These are phyloP conservation scores for Pedionomus torquatus DNA, from an alignment of 2,113 vertebrate species.

Conservation along the genomic window DNA sequence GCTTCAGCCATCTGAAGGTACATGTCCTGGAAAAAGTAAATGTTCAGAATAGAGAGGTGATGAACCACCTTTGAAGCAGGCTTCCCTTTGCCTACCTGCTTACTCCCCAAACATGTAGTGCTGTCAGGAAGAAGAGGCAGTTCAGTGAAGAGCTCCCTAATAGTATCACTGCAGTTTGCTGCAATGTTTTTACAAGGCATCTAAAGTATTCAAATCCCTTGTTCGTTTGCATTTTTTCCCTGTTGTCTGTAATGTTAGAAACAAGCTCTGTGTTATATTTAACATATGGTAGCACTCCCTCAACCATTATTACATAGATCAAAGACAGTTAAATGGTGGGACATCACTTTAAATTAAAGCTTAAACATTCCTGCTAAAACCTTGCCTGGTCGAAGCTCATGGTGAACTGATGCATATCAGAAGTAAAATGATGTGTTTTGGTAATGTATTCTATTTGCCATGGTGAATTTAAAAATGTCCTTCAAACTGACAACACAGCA, in stretches of 20 bases:
- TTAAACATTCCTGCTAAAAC: not conserved
- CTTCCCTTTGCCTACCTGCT: not conserved
- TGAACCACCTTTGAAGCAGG: not conserved
- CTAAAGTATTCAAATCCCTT: not conserved
- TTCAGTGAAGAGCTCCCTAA: not conserved
- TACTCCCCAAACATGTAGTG: accelerated
- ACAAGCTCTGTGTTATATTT: not conserved
- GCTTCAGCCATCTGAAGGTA: not conserved
- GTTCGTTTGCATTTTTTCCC: not conserved
- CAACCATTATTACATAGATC: not conserved
- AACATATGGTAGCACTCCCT: not conserved
- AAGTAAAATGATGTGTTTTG: conserved; percentile 16
- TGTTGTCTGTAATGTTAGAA: not conserved
- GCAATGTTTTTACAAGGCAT: not conserved
- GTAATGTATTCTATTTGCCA: not conserved
- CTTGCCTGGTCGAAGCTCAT: not conserved
- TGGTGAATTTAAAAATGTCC: not conserved
- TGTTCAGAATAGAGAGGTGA: not conserved
- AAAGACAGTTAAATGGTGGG: not conserved
- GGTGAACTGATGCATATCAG: not conserved
- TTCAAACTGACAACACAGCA: not conserved
- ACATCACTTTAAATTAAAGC: not conserved
- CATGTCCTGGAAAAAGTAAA: not conserved
- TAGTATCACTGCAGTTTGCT: not conserved
- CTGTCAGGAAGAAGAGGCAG: not conserved